Conservation (phyloP, 2,797 vertebrate genomes). For the Sebastes matsubarae region DNA sequence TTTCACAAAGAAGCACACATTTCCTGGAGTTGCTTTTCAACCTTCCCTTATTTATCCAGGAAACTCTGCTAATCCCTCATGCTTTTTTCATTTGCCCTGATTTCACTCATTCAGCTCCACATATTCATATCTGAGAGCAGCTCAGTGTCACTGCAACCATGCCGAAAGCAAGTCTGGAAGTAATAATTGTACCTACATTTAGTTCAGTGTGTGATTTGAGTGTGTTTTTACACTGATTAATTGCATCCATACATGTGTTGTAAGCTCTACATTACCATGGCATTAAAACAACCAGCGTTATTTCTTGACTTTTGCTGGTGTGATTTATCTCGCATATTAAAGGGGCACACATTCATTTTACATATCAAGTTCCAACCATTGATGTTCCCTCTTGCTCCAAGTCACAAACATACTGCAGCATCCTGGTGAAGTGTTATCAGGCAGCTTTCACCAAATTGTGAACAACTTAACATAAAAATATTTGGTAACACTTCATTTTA, state of each 20-base stretch:
- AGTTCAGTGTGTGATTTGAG: not conserved
- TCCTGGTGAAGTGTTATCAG: not conserved
- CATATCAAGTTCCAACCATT: no score
- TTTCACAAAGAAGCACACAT: constrained; percentile 28
- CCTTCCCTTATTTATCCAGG: constrained; percentile 18
- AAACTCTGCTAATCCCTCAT: constrained; percentile 29
- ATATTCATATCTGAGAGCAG: constrained; percentile 2
- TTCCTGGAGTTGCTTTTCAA: constrained; percentile 41
- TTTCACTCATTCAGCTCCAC: constrained; percentile 31
- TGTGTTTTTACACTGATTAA: not conserved
- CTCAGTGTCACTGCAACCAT: not conserved
- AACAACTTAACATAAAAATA: not conserved
- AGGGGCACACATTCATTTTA: not conserved
- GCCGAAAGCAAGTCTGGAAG: not conserved
- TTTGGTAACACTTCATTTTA: no score
- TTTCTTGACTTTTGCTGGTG: not conserved
- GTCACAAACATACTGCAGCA: not conserved
- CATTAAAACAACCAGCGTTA: not conserved
- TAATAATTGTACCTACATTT: not conserved
- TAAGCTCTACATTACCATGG: not conserved
- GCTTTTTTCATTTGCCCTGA: constrained; percentile 15
- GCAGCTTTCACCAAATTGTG: not conserved
- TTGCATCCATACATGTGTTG: no score
- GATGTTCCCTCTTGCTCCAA: not conserved
- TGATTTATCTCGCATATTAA: not conserved